Evolutionary conservation across 2,888 invertebrate species (phyloP), one percentile per base, ranked within the genome.

Genomic region (Margaritifera margaritifera): DNA sequence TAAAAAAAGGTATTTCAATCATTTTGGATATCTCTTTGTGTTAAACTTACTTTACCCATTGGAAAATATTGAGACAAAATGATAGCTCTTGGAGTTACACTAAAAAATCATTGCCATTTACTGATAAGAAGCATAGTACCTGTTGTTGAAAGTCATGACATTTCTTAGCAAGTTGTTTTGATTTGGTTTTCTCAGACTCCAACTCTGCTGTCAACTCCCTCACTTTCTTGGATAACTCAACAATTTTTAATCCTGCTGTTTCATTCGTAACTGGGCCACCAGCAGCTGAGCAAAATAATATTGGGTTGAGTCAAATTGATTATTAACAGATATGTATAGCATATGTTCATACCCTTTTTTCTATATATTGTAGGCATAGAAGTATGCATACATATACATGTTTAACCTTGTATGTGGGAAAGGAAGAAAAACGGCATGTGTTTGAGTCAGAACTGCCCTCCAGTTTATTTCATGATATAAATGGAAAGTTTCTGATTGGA

Each of bases 201-300:
- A 89, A 69, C 66, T 90, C 89, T n/a, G 89, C 81, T 20, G 85
- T 89, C 68, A 89, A 66, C 60, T 90, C 89, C 31, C 90, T 75
- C 11, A 89, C 77, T 71, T 88, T 89, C 72, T 89, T 90, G 8
- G 90, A 89, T 50, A 90, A 78, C 64, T 90, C 90, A 2, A 90
- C 88, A 68, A 90, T 90, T 69, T 89, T 90, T 2, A 87, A 82
- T 4, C 89, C 87, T 52, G 89, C 89, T 50, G 86, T 85, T 68
- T 88, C 89, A 81, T 84, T 87, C 18, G 87, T 84, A 1, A 86
- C 76, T 27, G 77, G 78, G 15, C 74, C 75, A 61, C 78, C 77
- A 58, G 77, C 74, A 56, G 72, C 80, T 81, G 42, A 62, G 64
- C 31, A 27, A 53, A 22, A 64, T 22, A n/a, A 50, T 51, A 66